Percentiles rank a stretch among this genome's conserved stretches.
phyloP scores from a whole-genome alignment of 2,888 invertebrate species.

The Sussaba pulchella region DNA sequence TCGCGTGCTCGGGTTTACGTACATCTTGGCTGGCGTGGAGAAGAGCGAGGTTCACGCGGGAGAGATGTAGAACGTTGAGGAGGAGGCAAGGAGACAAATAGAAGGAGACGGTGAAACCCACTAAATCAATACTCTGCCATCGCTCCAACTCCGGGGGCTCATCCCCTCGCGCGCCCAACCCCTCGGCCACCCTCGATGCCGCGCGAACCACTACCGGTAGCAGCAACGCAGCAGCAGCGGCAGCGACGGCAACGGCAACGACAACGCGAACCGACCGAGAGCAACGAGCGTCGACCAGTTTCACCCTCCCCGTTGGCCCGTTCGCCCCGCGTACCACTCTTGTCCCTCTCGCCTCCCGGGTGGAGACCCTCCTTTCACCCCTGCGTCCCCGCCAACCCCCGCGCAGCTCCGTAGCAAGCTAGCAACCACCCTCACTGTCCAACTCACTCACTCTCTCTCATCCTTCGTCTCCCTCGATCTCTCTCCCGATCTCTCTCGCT shows the following conservation, averaged over 20 bases:
- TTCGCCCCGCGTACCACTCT: conserved; percentile 58
- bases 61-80: conserved; percentile 78
- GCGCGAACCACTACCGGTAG: conserved; percentile 54
- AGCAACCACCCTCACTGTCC: conserved; percentile 70
- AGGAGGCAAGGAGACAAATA: conserved; percentile 79
- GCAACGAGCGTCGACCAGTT: conserved; percentile 63
- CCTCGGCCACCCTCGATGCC: conserved; percentile 72
- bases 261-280: conserved; percentile 64
- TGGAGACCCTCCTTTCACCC: conserved; percentile 57
- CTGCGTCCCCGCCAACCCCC: conserved; percentile 37
- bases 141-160: conserved; percentile 83
- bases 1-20: conserved; percentile 24
- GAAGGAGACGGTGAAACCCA: conserved; percentile 84
- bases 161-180: conserved; percentile 78
- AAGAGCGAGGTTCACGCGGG: conserved; percentile 70
- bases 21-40: conserved; percentile 46
- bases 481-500: conserved; percentile 57
- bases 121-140: conserved; percentile 85
- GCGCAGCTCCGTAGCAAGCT: conserved; percentile 65
- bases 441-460: conserved; percentile 30
- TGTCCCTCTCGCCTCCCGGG: conserved; percentile 62
- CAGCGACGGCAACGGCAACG: no score
- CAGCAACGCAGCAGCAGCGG: conserved; percentile 48
- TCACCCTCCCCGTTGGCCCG: conserved; percentile 64
- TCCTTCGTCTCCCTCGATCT: conserved; percentile 33